Evolutionary conservation across 2,113 vertebrate species (phyloP), one percentile per base, ranked within the genome.

Genomic region (Egretta garzetta): DNA sequence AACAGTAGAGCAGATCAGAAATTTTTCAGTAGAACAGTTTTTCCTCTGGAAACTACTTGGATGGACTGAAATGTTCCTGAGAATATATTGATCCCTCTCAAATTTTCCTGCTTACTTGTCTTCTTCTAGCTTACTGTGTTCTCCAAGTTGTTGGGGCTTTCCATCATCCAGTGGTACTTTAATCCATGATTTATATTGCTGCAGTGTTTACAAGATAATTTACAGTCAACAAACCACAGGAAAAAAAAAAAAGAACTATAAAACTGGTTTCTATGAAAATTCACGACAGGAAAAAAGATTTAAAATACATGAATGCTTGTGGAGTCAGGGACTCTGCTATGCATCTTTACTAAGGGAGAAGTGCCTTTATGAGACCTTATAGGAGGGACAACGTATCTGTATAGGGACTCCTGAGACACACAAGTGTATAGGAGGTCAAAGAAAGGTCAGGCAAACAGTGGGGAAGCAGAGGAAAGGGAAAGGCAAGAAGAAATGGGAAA

Each of bases 21-120:
- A 73, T 64, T 93, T 94, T 96, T 88, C 75, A 95, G 91, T 49
- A 92, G 75, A 96, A 95, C 71, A 93, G 30, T 60, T 96, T 96
- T 92, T 90, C 80, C 56, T 63, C 30, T 88, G 67, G 49, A 93
- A 94, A 83, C 12, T 64, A 39, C 37, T 74, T 59, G 3, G 6
- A 80, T 60, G 32, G 72, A 88, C 17, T 27, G 27, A 86, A 94
- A 66, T 55, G 14, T 18, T 86, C 50, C 64, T 37, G 35, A 88
- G 39, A 77, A 68, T 68, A 39, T 19, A 84, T 30, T 13, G 75
- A 11, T 52, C 58, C 22, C 37, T 81, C 63, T 85, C 62, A 93
- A 27, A 63, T 43, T 93, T 86, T 28, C 10, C 26, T 91, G 33
- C 14, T 96, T 93, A 23, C 37, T 81, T 89, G 62, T 24, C 13